Base-by-base conservation (phyloP, 2,888 invertebrate species). In the Harpalus rufipes region DNA sequence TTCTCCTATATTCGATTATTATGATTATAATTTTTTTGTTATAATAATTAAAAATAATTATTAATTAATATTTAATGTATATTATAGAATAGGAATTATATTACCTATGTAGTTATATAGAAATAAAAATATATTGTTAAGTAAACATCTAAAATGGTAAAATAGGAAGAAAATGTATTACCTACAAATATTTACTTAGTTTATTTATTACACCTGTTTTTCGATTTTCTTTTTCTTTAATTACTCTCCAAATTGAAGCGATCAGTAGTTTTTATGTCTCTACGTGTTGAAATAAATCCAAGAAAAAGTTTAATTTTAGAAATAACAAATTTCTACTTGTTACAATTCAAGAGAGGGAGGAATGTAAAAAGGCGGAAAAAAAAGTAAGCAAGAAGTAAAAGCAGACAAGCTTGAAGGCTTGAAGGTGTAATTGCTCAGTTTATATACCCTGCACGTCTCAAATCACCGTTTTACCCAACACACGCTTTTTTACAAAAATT, bases 401-500 rank as follows among this genome's bases (percentile, higher is more conserved):
- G 25, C 63, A 63, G 63, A 63, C 21, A 63, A n/a, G 14, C 32
- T 32, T 51, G 21, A 68, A 10, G 68, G n/a, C 39, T 68, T 39
- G 68, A 39, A 32, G 68, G 39, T 68, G 68, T 78, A 78, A 78
- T 78, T 78, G 78, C 16, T 8, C 56, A 56, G 58, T 78, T 78
- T 78, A 78, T 78, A 78, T 78, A 78, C 78, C 3, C 56, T 56
- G 78, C 78, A 78, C 78, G 78, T 78, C 56, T 18, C n/a, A 78
- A 78, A 78, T 78, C 78, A 14, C 56, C 12, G 56, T n/a, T 21
- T 56, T 56, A 78, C 78, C 21, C 10, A 58, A 78, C 58, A 76
- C 21, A 72, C 44, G 18, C 16, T 56, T 74, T 72, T 76, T 76
- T 41, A 14, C 32, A n/a, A 39, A 63, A 68, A 32, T 78, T 21